These are phyloP conservation scores for Heliothis peltigera DNA, from an alignment of 2,888 invertebrate genomes.

Conservation along the genomic window DNA sequence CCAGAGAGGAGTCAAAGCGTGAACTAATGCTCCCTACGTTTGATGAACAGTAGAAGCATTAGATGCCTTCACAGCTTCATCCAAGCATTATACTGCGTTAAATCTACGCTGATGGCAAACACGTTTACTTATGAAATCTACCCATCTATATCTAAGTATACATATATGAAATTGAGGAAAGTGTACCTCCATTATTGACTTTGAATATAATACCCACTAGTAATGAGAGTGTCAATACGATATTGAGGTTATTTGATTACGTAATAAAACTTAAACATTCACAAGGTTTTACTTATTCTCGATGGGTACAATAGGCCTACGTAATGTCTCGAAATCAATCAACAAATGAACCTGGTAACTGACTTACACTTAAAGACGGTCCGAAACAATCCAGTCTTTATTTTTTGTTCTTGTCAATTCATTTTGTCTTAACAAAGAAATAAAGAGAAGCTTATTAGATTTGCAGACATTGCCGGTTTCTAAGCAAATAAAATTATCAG, in stretches of 20 bases:
- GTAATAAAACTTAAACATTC: too few relatives aligned
- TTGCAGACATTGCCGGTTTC: constrained; percentile 4
- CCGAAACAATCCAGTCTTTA: background rate
- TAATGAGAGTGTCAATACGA: too few relatives aligned
- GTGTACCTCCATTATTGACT: too few relatives aligned
- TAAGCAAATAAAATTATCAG: constrained; percentile 12
- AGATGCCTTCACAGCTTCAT: background rate
- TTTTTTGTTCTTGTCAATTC: background rate
- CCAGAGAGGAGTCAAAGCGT: background rate
- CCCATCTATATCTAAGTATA: background rate
- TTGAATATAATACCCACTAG: too few relatives aligned
- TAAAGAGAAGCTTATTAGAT: constrained; percentile 23
- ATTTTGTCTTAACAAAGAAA: background rate
- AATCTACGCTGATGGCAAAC: background rate
- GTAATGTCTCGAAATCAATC: too few relatives aligned
- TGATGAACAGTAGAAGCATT: background rate
- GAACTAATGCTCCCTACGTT: constrained; percentile 2
- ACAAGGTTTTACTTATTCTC: too few relatives aligned
- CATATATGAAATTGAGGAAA: too few relatives aligned
- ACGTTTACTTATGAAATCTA: background rate
- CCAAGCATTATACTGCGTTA: background rate
- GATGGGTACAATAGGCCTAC: too few relatives aligned
- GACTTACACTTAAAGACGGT: too few relatives aligned
- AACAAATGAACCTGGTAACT: too few relatives aligned
- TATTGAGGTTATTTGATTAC: too few relatives aligned